Evolutionary conservation across 1,140 invertebrate genomes (phyloP), one percentile per base, ranked within the genome.

Genomic region (Megalonaias nervosa): DNA sequence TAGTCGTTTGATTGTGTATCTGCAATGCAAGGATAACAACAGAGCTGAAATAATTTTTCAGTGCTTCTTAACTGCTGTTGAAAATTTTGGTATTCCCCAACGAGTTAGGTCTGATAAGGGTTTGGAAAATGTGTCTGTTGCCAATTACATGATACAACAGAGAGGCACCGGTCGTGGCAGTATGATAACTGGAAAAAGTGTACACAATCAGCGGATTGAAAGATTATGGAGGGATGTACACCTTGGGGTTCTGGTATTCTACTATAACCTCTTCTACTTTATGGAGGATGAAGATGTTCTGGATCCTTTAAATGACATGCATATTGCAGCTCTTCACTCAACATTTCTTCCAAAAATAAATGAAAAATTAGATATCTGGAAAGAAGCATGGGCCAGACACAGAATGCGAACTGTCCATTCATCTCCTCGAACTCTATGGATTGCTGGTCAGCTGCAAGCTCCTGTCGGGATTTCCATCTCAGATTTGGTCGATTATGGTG

Each of bases 241-340:
- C 55, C 62, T n/a, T 59, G 56, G 64, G 59, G 66, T 55, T 74
- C 23, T 57, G 26, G 26, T 56, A 55, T 58, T 65, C 64, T 74
- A 67, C 57, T 67, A 74, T 60, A 23, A 70, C 26, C 64, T 81
- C 31, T 75, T 81, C 38, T 23, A 64, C 62, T 59, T 69, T 38
- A 77, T 81, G 75, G 74, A 81, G 61, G 70, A 82, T 60, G n/a
- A 82, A 66, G 55, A 38, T 15, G 67, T 82, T 12, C 21, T 82
- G 11, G 70, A 82, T 71, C 65, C 76, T 57, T 57, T 81, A 23
- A 75, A 79, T 65, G 61, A 67, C 19, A 23, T 23, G 11, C 68
- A 82, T 56, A 38, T 79, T 21, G 68, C 57, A 61, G 68, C 73
- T 59, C 66, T 79, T 14, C 73, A 71, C 21, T 71, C 62, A 61